Base-by-base conservation (phyloP, 2,888 invertebrate species). In the Horisme vitalbata region DNA sequence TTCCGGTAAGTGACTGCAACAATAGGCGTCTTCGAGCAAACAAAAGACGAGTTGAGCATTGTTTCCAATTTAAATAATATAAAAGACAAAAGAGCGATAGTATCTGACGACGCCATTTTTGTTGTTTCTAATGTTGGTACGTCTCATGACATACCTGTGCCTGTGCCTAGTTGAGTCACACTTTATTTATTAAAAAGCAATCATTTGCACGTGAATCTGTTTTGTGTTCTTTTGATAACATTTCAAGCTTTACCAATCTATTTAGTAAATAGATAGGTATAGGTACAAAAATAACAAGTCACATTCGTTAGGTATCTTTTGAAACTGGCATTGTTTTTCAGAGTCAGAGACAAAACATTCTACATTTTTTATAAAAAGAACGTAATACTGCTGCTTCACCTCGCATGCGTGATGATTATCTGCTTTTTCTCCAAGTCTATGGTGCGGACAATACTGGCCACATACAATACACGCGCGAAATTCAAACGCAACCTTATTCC, bases 11-110 rank as follows among this genome's bases (percentile, higher is more conserved):
- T 77, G 79, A 71, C 62, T 73, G 64, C 71, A 71, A 79, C 80
- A 84, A 83, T 84, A 71, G 79, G 61, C 66, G 68, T 69, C 74
- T 78, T 68, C 72, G 63, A 68, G 75, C 73, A 75, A 77, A 79
- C 77, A 79, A 78, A 78, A 79, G 75, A 68, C 63, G 59, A 62
- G 62, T 56, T 70, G 69, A 67, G 65, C 73, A 79, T 79, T 78
- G 80, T 81, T 76, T 71, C 69, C 61, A 47, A 68, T 68, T 73
- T 70, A 73, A 66, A 70, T 74, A 66, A 68, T 66, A 64, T 64
- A 61, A 63, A 69, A 75, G 69, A 73, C 69, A 72, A 72, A 71
- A 66, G 68, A 65, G 49, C 55, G 64, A 70, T 67, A 67, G 60
- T 45, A 60, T 58, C 48, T 57, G 39, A 51, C 51, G 56, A 61